phyloP scores from a whole-genome alignment of 2,888 invertebrate genomes.

The Callinectes sapidus region DNA sequence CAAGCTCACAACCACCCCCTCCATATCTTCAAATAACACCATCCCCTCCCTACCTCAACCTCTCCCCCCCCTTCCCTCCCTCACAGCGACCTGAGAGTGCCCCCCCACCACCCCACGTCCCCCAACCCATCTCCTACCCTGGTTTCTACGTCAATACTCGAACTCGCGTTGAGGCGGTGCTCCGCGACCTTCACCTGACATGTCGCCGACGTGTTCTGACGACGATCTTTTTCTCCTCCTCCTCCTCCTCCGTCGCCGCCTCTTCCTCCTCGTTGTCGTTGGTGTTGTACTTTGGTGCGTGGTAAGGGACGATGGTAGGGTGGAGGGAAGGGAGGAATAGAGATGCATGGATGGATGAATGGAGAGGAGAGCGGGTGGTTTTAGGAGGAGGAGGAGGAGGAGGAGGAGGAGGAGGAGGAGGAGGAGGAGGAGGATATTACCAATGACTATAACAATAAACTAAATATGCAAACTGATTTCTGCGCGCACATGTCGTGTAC shows the following conservation, averaged over 20 bases:
- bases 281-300: not conserved
- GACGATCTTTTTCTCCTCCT: not conserved
- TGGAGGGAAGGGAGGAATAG: not conserved
- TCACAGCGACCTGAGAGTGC: not conserved
- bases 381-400: not conserved
- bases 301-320: not conserved
- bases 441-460: not conserved
- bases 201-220: conserved; percentile 32
- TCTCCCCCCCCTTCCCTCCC: not conserved
- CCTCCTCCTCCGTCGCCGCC: not conserved
- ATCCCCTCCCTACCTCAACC: not conserved
- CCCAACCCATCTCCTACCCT: not conserved
- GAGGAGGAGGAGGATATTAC: not conserved
- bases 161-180: not conserved
- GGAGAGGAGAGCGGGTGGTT: not conserved
- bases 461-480: not conserved
- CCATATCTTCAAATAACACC: not conserved
- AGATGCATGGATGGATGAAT: not conserved
- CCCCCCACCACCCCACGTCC: no score
- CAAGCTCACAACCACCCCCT: not conserved
- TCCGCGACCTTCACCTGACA: conserved; percentile 26
- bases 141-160: conserved; percentile 34
- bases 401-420: not conserved
- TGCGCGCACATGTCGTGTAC: not conserved
- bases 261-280: not conserved